These are phyloP conservation scores for Epinephelus cyanopodus DNA, from an alignment of 2,113 vertebrate species.

Conservation along the genomic window DNA sequence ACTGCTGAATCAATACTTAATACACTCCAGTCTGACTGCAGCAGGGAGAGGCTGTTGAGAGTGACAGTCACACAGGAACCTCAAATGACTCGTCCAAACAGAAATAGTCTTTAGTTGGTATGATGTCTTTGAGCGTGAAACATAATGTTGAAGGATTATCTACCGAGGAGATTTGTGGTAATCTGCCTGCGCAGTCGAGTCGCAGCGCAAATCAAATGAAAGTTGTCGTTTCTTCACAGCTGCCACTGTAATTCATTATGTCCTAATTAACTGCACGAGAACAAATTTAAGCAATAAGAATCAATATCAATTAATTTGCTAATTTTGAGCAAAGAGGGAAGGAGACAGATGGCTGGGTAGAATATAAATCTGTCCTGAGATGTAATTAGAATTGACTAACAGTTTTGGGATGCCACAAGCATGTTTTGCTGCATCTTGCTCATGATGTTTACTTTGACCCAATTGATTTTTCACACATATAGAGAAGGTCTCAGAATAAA, in stretches of 20 bases:
- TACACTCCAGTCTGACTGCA: conserved; percentile 20
- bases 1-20: conserved; percentile 29
- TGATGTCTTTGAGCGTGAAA: background rate
- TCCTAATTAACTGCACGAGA: conserved; percentile 56
- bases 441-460: conserved; percentile 10
- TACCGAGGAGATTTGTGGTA: background rate
- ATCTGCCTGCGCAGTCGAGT: conserved; percentile 12
- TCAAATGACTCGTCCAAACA: conserved; percentile 18
- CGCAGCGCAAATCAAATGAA: conserved; percentile 45
- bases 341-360: conserved; percentile 49
- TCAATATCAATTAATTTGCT: conserved; percentile 71
- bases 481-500: background rate
- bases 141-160: conserved; percentile 8
- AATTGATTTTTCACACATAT: background rate
- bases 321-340: conserved; percentile 53
- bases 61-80: background rate
- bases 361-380: conserved; percentile 43
- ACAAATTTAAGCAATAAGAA: conserved; percentile 61
- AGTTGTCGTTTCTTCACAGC: conserved; percentile 57
- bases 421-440: background rate
- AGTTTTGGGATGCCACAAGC: conserved; percentile 13
- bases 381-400: conserved; percentile 28
- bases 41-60: conserved; percentile 13
- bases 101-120: background rate
- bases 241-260: conserved; percentile 60